Evolutionary conservation across 2,888 invertebrate species (phyloP).

Genomic region (Euplagia quadripunctaria): DNA sequence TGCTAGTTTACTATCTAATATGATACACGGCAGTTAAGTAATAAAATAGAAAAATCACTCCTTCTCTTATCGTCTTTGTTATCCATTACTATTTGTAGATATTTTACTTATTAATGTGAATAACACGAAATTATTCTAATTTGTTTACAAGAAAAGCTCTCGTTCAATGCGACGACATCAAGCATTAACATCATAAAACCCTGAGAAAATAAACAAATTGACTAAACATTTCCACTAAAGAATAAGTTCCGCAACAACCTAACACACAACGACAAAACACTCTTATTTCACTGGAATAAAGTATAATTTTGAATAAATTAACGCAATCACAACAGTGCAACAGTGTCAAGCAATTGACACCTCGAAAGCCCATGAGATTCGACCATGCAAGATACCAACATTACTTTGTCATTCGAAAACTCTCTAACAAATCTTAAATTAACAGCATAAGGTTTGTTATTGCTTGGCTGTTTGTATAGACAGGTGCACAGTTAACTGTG

Average conservation of each 20-base stretch:
- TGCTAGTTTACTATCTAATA: too few relatives aligned
- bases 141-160: constrained; percentile 15
- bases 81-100: not conserved
- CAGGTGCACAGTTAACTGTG: constrained; percentile 26
- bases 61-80: not conserved
- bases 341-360: constrained; percentile 71
- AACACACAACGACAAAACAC: constrained; percentile 27
- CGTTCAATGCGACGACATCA: constrained; percentile 12
- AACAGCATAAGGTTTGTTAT: constrained; percentile 31
- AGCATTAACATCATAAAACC: constrained; percentile 28
- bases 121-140: constrained; percentile 12
- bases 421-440: constrained; percentile 15
- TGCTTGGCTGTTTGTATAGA: constrained; percentile 5
- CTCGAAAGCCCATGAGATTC: constrained; percentile 64
- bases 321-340: constrained; percentile 50
- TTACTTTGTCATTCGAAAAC: constrained; percentile 29
- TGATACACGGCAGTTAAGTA: too few relatives aligned
- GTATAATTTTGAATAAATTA: constrained; percentile 40
- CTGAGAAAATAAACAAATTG: constrained; percentile 54
- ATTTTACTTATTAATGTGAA: constrained; percentile 1
- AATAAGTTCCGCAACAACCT: constrained; percentile 39
- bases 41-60: too few relatives aligned
- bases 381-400: constrained; percentile 53
- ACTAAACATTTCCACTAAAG: constrained; percentile 38
- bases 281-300: constrained; percentile 35